Evolutionary conservation across 1,140 invertebrate genomes (phyloP).

Genomic region (Atta texana): DNA sequence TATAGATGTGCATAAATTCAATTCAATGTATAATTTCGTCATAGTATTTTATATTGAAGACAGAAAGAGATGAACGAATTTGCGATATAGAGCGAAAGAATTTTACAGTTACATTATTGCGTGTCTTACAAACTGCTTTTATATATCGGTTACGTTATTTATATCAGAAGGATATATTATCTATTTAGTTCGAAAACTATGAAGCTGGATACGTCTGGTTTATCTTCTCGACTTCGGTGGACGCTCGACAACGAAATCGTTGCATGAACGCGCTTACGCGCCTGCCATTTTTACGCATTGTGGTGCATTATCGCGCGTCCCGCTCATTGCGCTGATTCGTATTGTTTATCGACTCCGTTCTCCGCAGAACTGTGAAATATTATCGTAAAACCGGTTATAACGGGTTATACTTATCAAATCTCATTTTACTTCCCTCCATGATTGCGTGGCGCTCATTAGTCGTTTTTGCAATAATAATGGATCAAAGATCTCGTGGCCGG

Average conservation of each 20-base stretch:
- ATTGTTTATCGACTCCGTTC: conserved; percentile 66
- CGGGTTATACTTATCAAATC: conserved; percentile 61
- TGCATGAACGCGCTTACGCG: conserved; percentile 18
- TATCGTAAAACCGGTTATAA: conserved; percentile 64
- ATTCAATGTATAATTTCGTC: not conserved
- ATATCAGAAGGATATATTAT: conserved; percentile 51
- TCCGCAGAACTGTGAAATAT: conserved; percentile 47
- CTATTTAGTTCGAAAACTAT: conserved; percentile 69
- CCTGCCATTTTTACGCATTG: not conserved
- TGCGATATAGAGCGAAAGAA: conserved; percentile 2
- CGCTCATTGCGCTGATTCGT: conserved; percentile 11
- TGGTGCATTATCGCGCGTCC: conserved; percentile 40
- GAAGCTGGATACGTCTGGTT: conserved; percentile 44
- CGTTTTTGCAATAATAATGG: conserved; percentile 50
- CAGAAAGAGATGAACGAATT: not conserved
- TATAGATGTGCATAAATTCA: not conserved
- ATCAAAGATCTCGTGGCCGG: conserved; percentile 50
- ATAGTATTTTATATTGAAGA: not conserved
- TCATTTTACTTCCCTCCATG: conserved; percentile 68
- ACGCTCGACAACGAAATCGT: conserved; percentile 17
- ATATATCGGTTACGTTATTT: conserved; percentile 63
- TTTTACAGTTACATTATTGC: not conserved
- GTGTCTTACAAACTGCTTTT: conserved; percentile 33
- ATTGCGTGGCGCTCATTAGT: conserved; percentile 55
- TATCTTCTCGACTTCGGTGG: conserved; percentile 59